phyloP scores from a whole-genome alignment of 2,797 vertebrate genomes.

The Bradypus variegatus region DNA sequence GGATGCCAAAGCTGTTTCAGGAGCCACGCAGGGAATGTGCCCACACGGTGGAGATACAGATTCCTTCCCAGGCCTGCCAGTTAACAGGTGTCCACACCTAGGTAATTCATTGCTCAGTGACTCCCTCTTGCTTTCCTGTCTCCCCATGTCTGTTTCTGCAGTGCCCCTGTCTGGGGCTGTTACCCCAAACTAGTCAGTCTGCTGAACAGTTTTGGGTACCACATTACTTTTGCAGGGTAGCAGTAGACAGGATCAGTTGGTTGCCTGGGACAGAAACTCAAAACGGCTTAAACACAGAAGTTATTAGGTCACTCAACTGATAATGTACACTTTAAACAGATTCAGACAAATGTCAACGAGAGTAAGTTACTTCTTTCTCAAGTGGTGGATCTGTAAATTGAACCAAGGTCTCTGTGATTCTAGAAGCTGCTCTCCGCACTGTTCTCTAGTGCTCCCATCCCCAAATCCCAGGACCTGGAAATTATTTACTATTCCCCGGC shows the following conservation, averaged over 20 bases:
- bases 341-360: constrained; percentile 13
- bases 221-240: neutral
- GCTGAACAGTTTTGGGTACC: neutral
- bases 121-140: neutral
- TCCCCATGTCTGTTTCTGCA: neutral
- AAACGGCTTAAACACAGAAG: neutral
- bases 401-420: neutral
- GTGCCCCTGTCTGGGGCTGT: neutral
- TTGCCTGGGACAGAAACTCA: neutral
- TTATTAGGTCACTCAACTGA: neutral
- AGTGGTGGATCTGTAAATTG: neutral
- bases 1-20: neutral
- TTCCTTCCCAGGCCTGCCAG: neutral
- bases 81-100: neutral
- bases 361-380: neutral
- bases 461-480: neutral
- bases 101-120: neutral
- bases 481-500: neutral
- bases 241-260: neutral
- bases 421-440: neutral
- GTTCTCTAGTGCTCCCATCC: neutral
- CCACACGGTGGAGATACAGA: neutral
- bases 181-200: neutral
- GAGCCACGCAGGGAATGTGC: neutral
- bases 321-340: neutral